Evolutionary conservation across 2,888 invertebrate genomes (phyloP).

Genomic region (Rapana venosa): DNA sequence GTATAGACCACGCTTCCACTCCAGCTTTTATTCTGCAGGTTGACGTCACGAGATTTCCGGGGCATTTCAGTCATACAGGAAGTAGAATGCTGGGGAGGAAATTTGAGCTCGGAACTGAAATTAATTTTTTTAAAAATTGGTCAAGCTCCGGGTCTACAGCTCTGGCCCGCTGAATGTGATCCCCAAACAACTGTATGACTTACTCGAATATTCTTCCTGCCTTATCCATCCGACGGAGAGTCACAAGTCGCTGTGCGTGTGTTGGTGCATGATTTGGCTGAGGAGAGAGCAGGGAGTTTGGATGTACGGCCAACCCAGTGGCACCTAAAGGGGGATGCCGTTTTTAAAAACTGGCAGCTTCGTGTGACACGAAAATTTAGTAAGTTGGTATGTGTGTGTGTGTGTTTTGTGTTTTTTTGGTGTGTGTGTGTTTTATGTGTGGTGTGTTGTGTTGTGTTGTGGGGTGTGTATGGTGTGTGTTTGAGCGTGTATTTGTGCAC

Average conservation of each 20-base stretch:
- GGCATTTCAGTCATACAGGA: conserved; percentile 25
- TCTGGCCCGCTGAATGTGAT: neutral
- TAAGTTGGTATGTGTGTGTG: neutral
- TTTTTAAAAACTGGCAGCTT: neutral
- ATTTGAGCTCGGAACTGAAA: conserved; percentile 25
- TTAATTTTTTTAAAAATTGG: conserved; percentile 3
- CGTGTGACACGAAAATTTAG: neutral
- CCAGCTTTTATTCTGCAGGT: conserved; percentile 10
- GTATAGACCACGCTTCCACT: too few species aligned
- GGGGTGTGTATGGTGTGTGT: too few species aligned
- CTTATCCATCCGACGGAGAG: neutral
- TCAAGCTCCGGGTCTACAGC: neutral
- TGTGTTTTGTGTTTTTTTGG: too few species aligned
- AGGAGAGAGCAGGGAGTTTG: conserved; percentile 27
- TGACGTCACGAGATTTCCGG: conserved; percentile 12
- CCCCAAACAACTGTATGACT: conserved; percentile 1
- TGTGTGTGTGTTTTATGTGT: too few species aligned
- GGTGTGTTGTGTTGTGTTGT: too few species aligned
- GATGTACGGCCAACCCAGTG: conserved; percentile 16
- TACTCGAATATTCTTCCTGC: conserved; percentile 26
- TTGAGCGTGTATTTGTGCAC: too few species aligned
- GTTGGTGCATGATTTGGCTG: neutral
- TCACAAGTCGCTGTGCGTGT: conserved; percentile 6
- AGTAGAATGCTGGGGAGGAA: conserved; percentile 35
- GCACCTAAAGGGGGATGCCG: neutral